These are phyloP conservation scores for Glomeris maerens DNA, from an alignment of 1,140 invertebrate species.

Conservation along the genomic window DNA sequence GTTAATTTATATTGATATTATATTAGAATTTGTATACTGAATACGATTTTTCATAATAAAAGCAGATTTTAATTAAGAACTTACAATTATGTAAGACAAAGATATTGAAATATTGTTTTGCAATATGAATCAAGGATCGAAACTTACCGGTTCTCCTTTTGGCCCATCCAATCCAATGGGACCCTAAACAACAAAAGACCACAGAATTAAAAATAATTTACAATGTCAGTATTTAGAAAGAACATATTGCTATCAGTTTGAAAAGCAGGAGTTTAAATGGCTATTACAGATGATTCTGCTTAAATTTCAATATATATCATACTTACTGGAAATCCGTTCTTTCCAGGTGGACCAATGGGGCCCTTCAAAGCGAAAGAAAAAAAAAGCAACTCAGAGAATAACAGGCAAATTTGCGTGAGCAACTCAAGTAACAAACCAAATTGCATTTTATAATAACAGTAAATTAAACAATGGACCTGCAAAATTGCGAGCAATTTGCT, in stretches of 20 bases:
- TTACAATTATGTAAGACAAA: constrained; percentile 7
- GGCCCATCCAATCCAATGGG: constrained; percentile 85
- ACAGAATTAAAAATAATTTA: constrained; percentile 1
- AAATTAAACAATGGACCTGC: too few species aligned
- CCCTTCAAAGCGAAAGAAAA: constrained; percentile 43
- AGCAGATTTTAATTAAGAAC: constrained; percentile 4
- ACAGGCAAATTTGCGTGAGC: background rate
- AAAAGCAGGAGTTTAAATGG: background rate
- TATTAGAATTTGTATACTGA: background rate
- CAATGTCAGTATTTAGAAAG: too few species aligned
- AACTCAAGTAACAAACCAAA: background rate
- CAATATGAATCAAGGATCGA: constrained; percentile 10
- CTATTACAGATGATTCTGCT: too few species aligned
- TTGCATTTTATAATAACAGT: background rate
- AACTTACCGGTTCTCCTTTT: constrained; percentile 78
- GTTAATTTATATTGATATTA: background rate
- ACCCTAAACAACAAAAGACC: constrained; percentile 53
- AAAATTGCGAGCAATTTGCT: too few species aligned
- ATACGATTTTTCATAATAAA: constrained; percentile 3
- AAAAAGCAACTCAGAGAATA: background rate
- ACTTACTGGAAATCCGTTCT: constrained; percentile 76
- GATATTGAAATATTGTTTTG: constrained; percentile 1
- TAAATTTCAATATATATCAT: too few species aligned
- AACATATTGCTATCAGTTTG: constrained; percentile 28
- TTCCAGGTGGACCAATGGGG: constrained; percentile 56